Conservation (phyloP, 1,140 invertebrate genomes). For the Coelopa frigida region DNA sequence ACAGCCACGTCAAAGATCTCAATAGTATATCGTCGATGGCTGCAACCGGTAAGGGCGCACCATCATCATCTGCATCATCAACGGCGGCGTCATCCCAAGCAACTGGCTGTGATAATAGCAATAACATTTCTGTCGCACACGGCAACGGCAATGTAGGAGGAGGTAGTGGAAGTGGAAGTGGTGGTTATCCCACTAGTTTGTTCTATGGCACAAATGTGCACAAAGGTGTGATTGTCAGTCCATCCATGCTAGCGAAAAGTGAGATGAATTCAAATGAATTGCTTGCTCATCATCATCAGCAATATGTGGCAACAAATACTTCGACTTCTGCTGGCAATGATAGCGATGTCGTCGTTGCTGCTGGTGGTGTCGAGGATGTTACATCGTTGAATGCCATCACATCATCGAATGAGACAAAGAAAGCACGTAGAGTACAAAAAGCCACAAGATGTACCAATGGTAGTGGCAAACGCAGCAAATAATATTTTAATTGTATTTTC, state of each 20-base stretch:
- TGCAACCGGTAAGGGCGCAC: too few relatives aligned
- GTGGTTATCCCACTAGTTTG: conserved; percentile 30
- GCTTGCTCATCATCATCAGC: background rate
- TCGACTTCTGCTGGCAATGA: background rate
- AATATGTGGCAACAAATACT: too few relatives aligned
- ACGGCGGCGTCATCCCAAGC: too few relatives aligned
- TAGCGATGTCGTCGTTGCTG: conserved; percentile 3
- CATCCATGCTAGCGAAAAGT: conserved; percentile 20
- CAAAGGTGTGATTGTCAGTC: conserved; percentile 37
- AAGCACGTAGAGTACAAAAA: conserved; percentile 46
- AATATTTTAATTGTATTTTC: conserved; percentile 17
- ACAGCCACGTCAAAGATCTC: background rate
- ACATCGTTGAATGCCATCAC: conserved; percentile 8
- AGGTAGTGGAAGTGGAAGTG: background rate
- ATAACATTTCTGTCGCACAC: too few relatives aligned
- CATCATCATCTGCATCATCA: too few relatives aligned
- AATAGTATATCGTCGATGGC: background rate
- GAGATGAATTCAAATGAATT: background rate
- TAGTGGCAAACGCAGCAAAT: conserved; percentile 44
- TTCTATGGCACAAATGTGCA: conserved; percentile 32
- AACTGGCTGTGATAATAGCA: too few relatives aligned
- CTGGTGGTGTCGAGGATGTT: conserved; percentile 10
- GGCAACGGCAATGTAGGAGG: conserved; percentile 1
- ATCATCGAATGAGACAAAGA: conserved; percentile 33
- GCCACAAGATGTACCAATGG: conserved; percentile 38